Conservation (phyloP, 1,140 invertebrate species). For the Liolophura sinensis region DNA sequence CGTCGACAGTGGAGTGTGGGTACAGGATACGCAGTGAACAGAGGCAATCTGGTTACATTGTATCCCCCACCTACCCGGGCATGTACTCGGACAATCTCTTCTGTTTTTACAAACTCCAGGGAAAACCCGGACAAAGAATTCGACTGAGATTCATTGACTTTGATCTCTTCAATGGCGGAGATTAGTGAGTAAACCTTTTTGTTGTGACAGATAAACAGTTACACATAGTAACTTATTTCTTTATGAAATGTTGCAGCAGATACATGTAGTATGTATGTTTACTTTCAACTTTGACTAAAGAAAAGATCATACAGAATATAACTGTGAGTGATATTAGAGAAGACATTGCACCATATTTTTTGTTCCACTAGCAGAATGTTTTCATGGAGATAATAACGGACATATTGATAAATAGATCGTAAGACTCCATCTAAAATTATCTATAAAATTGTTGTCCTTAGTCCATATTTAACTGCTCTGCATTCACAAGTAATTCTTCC, state of each 20-base stretch:
- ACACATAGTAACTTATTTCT: neutral
- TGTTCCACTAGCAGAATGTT: no score
- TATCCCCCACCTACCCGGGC: conserved; percentile 98
- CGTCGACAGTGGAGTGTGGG: conserved; percentile 60
- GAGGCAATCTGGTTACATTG: conserved; percentile 76
- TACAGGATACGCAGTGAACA: conserved; percentile 54
- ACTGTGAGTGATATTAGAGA: neutral
- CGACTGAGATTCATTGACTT: conserved; percentile 97
- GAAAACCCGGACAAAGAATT: conserved; percentile 86
- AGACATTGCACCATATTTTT: neutral
- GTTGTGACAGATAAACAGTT: neutral
- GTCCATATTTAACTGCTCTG: no score
- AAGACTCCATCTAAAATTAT: no score
- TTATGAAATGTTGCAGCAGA: neutral
- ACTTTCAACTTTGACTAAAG: neutral
- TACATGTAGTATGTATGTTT: neutral
- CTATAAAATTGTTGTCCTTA: no score
- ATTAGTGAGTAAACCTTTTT: conserved; percentile 76
- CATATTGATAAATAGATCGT: no score
- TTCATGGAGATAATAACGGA: no score
- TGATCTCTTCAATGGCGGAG: conserved; percentile 96
- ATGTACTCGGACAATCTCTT: conserved; percentile 95
- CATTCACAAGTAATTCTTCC: no score
- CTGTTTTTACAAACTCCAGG: conserved; percentile 93
- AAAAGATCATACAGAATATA: neutral